These are phyloP conservation scores for Paramuricea clavata DNA, from an alignment of 92 coral and sea anemone genomes.

Conservation along the genomic window DNA sequence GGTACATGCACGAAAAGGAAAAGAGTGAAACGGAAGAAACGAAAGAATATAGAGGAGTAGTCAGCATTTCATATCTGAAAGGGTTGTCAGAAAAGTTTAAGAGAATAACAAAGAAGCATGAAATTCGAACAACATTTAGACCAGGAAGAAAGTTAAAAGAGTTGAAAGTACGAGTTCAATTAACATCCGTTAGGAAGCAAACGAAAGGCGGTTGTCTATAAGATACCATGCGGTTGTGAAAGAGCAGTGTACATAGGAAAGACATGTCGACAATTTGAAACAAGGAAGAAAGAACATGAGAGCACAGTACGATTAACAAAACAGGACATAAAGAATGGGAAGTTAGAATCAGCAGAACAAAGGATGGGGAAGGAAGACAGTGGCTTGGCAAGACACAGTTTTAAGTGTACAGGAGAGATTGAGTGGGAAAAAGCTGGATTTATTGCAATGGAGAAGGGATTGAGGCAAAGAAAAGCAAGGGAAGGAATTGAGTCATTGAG, in stretches of 20 bases:
- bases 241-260: constrained; percentile 20
- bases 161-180: no score
- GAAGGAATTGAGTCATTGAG: no score
- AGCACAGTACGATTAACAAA: constrained; percentile 21
- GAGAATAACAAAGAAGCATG: constrained; percentile 12
- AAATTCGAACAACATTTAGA: no score
- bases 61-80: neutral
- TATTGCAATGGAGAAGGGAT: no score
- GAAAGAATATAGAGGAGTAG: constrained; percentile 26
- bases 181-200: no score
- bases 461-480: no score
- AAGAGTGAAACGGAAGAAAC: constrained; percentile 2
- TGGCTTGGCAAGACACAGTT: constrained; percentile 8
- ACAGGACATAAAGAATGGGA: neutral
- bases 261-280: neutral
- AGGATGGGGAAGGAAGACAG: constrained; percentile 29
- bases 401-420: neutral
- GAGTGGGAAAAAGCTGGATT: constrained; percentile 22
- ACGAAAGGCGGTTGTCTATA: no score
- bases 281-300: constrained; percentile 25
- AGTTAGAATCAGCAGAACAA: constrained; percentile 18
- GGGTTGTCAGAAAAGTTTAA: constrained; percentile 20
- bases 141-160: no score
- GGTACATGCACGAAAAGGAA: neutral
- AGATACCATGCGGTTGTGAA: neutral